A percentile compares a stretch with the other conserved stretches of the same genome.
Conservation (phyloP, 2,888 invertebrate species). For the Xanthostigma xanthostigma region DNA sequence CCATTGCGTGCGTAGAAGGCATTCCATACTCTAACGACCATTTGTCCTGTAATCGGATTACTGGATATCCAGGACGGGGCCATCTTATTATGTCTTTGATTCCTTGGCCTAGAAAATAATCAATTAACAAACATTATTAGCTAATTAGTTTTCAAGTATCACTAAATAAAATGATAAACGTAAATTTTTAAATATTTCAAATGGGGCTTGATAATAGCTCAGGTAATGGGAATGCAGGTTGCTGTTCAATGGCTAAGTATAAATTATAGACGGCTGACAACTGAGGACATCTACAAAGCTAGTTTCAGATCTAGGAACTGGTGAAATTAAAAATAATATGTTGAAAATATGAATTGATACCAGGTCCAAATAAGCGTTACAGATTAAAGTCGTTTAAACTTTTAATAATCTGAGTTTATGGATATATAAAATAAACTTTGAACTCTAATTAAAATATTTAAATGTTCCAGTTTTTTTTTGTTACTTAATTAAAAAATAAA, state of each 20-base stretch:
- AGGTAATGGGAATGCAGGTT: too few species aligned
- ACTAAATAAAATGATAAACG: background rate
- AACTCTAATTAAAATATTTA: background rate
- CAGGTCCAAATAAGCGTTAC: too few species aligned
- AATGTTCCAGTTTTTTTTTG: background rate
- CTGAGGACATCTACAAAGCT: too few species aligned
- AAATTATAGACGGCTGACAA: too few species aligned
- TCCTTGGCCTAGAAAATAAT: slow-evolving; percentile 51
- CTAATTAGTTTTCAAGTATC: too few species aligned
- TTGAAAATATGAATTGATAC: too few species aligned
- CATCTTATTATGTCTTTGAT: slow-evolving; percentile 76
- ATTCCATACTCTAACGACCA: slow-evolving; percentile 89
- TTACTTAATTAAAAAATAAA: slow-evolving; percentile 1
- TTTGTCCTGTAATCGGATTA: slow-evolving; percentile 66
- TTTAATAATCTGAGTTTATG: too few species aligned
- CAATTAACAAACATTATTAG: too few species aligned
- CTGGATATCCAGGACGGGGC: slow-evolving; percentile 79
- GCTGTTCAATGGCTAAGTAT: too few species aligned
- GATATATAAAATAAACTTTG: background rate
- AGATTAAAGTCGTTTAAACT: too few species aligned
- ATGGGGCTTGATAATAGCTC: background rate
- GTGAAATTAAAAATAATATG: too few species aligned
- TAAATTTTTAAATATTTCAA: background rate
- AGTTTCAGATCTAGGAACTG: too few species aligned
- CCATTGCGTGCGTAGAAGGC: slow-evolving; percentile 92